phyloP scores from a whole-genome alignment of 2,888 invertebrate genomes.

The Alloplasta piceator region DNA sequence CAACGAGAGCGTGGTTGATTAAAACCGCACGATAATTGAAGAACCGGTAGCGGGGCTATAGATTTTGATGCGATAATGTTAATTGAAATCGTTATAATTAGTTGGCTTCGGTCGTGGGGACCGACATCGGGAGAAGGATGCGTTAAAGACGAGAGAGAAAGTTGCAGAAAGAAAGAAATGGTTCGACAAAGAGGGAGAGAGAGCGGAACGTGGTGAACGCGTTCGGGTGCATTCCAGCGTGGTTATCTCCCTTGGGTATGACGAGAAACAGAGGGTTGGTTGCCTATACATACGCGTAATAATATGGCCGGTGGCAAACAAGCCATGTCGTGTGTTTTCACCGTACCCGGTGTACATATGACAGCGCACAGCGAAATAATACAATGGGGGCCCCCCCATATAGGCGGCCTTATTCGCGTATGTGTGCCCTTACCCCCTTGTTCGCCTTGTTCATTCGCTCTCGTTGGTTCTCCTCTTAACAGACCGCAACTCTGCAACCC shows the following conservation, averaged over 20 bases:
- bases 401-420: not conserved
- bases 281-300: slow-evolving; percentile 66
- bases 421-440: slow-evolving; percentile 36
- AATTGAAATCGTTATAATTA: slow-evolving; percentile 67
- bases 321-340: slow-evolving; percentile 74
- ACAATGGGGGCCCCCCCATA: slow-evolving; percentile 68
- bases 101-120: slow-evolving; percentile 30
- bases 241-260: slow-evolving; percentile 70
- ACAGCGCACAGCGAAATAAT: slow-evolving; percentile 72
- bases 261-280: slow-evolving; percentile 41
- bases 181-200: slow-evolving; percentile 26
- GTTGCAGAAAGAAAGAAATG: slow-evolving; percentile 31
- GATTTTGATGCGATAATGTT: slow-evolving; percentile 59
- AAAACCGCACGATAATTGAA: slow-evolving; percentile 41
- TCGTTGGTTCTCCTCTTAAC: slow-evolving; percentile 45
- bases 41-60: slow-evolving; percentile 4
- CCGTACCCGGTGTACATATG: slow-evolving; percentile 42
- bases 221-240: slow-evolving; percentile 69
- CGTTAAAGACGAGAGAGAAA: not conserved
- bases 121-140: not conserved
- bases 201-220: slow-evolving; percentile 58
- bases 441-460: slow-evolving; percentile 65
- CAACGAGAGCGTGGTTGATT: slow-evolving; percentile 17
- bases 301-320: slow-evolving; percentile 76
- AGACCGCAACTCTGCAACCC: slow-evolving; percentile 53